Evolutionary conservation across 2,888 invertebrate genomes (phyloP).

Genomic region (Vesta saturnalis): DNA sequence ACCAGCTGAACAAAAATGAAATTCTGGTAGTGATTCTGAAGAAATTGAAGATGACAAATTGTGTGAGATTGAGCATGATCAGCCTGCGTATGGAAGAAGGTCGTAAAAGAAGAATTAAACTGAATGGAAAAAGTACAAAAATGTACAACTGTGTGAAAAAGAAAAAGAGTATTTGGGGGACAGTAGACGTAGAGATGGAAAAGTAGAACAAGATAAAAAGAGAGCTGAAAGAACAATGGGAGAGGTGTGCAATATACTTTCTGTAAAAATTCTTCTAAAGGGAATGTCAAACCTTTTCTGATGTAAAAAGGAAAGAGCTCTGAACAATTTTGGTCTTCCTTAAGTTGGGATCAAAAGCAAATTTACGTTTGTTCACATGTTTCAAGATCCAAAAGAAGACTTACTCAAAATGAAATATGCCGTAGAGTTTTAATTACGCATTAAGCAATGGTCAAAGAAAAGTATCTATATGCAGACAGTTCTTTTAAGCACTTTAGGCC

Average conservation of each 20-base stretch:
- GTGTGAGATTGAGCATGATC: no score
- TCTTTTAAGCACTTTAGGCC: not conserved
- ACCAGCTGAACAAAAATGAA: no score
- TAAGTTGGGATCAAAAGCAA: conserved; percentile 1
- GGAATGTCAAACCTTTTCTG: not conserved
- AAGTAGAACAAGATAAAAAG: not conserved
- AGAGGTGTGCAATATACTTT: no score
- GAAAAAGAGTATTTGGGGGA: not conserved
- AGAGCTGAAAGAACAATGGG: not conserved
- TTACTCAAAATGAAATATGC: not conserved
- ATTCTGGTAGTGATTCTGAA: no score
- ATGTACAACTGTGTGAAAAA: no score
- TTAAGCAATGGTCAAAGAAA: conserved; percentile 1
- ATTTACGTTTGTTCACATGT: not conserved
- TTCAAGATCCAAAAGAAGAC: not conserved
- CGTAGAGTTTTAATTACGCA: conserved; percentile 1
- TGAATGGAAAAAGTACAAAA: no score
- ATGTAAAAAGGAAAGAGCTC: not conserved
- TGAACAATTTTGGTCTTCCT: not conserved
- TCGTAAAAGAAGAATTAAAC: not conserved
- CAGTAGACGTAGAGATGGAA: not conserved
- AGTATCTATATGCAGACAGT: not conserved
- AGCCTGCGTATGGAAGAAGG: no score
- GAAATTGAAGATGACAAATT: no score
- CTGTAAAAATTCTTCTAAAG: no score